Evolutionary conservation across 2,888 invertebrate genomes (phyloP), one percentile per base, ranked within the genome.

Genomic region (Scaptomyza cyrtandrae): DNA sequence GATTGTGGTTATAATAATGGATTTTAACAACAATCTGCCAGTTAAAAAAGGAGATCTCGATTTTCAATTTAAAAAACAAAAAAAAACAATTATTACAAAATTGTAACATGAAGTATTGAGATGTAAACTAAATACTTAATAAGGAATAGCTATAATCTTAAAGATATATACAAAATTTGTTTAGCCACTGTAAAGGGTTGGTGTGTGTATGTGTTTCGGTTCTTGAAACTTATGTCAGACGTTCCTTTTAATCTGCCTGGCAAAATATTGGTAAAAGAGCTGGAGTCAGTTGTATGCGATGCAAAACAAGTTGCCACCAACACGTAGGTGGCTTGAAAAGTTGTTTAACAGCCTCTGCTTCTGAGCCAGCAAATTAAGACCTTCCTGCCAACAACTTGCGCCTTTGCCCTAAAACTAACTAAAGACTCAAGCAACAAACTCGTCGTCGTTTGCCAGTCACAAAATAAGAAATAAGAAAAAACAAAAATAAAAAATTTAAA

Each of bases 381-480:
- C 80, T 80, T 72, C 83, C 76, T 44, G 29, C 29, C 29, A 29
- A 29, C 29, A 29, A 7, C 7, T 29, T 29, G 29, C 29, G 61
- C n/a, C n/a, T 11, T 50, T 33, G 16, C 3, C 48, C 35, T n/a
- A 39, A 75, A 76, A 62, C 73, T 65, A 76, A 62, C 73, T 65
- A 80, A 86, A 74, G 84, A 83, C 71, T 80, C 49, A 80, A 65
- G 71, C 61, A 67, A 71, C 78, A 69, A 82, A 83, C 83, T 71
- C 43, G 60, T 27, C 46, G 37, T 6, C 24, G 24, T 52, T 19
- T 27, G 27, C 29, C 49, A 49, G 37, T 19, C 3, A 13, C 6
- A 52, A 50, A 29, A 29, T 7, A 29, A 29, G 29, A 29, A 29
- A 29, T 29, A 29, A 29, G 29, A 29, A 29, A 29, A 29, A 7